Base-by-base conservation (phyloP, 2,113 vertebrate genomes). In the Callospermophilus lateralis region DNA sequence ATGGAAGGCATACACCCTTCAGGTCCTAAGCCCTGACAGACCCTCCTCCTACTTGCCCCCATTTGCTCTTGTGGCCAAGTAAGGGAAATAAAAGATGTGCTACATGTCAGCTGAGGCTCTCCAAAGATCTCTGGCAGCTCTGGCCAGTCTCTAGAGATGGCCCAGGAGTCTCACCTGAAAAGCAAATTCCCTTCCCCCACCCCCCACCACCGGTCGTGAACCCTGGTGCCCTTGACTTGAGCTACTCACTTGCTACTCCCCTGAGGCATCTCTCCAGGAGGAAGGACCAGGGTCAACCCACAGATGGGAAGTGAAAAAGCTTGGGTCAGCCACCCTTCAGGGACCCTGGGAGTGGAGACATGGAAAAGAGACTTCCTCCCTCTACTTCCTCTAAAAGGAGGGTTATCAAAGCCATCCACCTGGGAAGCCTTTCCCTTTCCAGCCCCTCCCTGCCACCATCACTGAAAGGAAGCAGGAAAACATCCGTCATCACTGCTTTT, bases 401-500 rank as follows among this genome's bases (percentile, higher is more conserved):
- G 89, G 74, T 96, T 97, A 97, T 97, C 97, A 72, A 91, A 95
- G 93, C 34, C 1, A 2, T 94, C 96, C 97, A 98, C 96, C 97
- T 97, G 97, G 92, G 84, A 88, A 83, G 95, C 84, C 74, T 86
- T 97, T 98, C 95, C 97, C 96, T 97, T 98, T 96, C 79, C 90
- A 90, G 81, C 93, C 95, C 92, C 93, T 95, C 96, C 96, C 89
- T 37, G 67, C 81, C 74, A 84, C 86, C 91, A 37, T 45, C 48
- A 42, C 67, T 34, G 37, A 94, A 85, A 95, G 96, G 96, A 98
- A 97, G 90, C 90, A 95, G 98, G 97, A 97, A 97, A 95, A 81
- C 92, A 84, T 97, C 92, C 1, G 92, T 98, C 97, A 97, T 42
- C 92, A 92, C 74, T 42, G 87, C 17, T 13, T 72, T 94, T 87